A percentile compares a stretch with the other conserved stretches of the same genome.
Evolutionary conservation across 2,888 invertebrate genomes (phyloP).

Genomic region (Catotricha subobsoleta): DNA sequence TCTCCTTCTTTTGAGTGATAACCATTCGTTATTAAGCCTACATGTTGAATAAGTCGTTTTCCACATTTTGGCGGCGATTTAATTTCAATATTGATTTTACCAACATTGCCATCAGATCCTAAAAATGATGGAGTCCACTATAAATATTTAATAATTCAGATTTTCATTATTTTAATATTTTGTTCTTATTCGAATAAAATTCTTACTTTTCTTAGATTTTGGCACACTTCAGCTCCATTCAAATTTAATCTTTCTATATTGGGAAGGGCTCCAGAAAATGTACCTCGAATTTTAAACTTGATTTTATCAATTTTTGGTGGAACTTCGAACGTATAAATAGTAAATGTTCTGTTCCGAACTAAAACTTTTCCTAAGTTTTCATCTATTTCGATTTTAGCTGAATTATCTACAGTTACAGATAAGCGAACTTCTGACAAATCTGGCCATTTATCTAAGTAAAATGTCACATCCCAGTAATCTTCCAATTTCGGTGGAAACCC

Average conservation of each 20-base stretch:
- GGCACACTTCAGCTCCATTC: background rate
- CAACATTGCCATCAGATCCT: background rate
- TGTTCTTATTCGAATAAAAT: no score
- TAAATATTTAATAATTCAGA: background rate
- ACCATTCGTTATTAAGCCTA: conserved; percentile 25
- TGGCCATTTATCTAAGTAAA: conserved; percentile 2
- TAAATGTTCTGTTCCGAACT: background rate
- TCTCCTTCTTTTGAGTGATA: conserved; percentile 24
- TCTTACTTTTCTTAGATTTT: background rate
- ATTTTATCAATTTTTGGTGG: background rate
- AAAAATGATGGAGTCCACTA: conserved; percentile 1
- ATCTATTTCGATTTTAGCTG: conserved; percentile 3
- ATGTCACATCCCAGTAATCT: conserved; percentile 5
- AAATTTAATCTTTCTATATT: background rate
- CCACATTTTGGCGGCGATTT: conserved; percentile 17
- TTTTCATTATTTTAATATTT: background rate
- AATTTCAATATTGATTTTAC: conserved; percentile 8
- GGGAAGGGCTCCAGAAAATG: background rate
- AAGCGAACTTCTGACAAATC: conserved; percentile 1
- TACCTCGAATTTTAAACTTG: background rate
- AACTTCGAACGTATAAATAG: background rate
- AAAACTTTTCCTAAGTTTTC: background rate
- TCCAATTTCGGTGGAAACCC: conserved; percentile 1
- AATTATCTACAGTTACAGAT: background rate
- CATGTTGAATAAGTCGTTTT: conserved; percentile 20